phyloP scores from a whole-genome alignment of 2,888 invertebrate species.

The Hypsopygia costalis region DNA sequence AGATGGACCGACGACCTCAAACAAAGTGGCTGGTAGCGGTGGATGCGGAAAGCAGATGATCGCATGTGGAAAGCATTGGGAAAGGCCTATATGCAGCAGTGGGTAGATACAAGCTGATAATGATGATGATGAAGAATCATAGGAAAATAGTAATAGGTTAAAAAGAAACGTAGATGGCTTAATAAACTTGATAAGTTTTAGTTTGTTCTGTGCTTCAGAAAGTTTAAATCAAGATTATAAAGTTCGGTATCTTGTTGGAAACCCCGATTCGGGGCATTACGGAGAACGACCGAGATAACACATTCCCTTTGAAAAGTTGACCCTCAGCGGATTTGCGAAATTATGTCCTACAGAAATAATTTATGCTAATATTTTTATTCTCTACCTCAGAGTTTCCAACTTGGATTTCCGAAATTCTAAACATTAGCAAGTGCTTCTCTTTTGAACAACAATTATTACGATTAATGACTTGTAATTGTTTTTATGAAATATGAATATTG shows the following conservation, averaged over 20 bases:
- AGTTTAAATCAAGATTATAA: slow-evolving; percentile 58
- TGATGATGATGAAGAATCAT: no score
- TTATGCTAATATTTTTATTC: slow-evolving; percentile 15
- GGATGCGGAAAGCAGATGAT: no score
- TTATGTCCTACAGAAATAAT: slow-evolving; percentile 27
- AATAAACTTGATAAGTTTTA: slow-evolving; percentile 33
- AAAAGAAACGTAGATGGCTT: no score
- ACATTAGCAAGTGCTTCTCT: slow-evolving; percentile 7
- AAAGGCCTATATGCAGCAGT: no score
- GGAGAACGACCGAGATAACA: slow-evolving; percentile 47
- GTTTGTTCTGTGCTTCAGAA: slow-evolving; percentile 43
- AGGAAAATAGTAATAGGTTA: no score
- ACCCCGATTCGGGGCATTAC: slow-evolving; percentile 46
- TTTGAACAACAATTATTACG: background rate
- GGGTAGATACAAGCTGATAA: no score
- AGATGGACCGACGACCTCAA: no score
- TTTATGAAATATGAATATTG: no score
- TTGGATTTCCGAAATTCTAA: background rate
- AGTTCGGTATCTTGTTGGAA: slow-evolving; percentile 42
- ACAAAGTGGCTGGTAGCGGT: no score
- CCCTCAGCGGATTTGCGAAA: slow-evolving; percentile 30
- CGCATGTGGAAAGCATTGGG: no score
- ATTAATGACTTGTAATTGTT: background rate
- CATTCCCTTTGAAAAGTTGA: slow-evolving; percentile 48
- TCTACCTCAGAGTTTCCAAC: background rate